phyloP scores from a whole-genome alignment of 1,140 invertebrate species.

The Colletes latitarsis region DNA sequence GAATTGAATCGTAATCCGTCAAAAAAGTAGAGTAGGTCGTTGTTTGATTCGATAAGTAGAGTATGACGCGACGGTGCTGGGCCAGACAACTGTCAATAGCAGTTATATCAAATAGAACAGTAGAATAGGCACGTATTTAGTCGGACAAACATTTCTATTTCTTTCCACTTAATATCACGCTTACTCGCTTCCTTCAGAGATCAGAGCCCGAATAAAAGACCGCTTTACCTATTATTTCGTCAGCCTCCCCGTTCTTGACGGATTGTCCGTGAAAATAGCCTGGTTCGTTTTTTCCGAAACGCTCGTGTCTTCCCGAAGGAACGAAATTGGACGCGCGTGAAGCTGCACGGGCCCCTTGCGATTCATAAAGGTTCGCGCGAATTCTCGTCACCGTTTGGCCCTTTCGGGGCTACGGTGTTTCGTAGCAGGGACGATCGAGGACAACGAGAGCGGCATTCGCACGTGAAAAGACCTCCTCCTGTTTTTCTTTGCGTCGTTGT shows the following conservation, averaged over 20 bases:
- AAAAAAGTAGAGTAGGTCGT: neutral
- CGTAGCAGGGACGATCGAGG: too few species aligned
- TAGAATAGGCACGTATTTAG: too few species aligned
- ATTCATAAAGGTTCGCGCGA: neutral
- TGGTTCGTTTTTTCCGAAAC: neutral
- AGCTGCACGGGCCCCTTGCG: too few species aligned
- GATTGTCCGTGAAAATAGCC: neutral
- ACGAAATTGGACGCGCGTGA: neutral
- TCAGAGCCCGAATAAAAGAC: neutral
- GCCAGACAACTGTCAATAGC: neutral
- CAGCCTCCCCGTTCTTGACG: neutral
- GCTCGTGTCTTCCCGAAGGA: neutral
- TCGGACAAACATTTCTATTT: too few species aligned
- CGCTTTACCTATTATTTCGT: neutral
- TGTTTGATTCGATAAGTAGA: neutral
- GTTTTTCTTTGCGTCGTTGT: conserved; percentile 9
- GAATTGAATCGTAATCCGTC: neutral
- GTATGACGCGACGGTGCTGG: neutral
- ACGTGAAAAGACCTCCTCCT: neutral
- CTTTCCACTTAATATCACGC: too few species aligned
- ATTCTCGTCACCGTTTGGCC: neutral
- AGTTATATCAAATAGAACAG: too few species aligned
- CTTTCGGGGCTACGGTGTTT: neutral
- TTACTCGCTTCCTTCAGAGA: too few species aligned
- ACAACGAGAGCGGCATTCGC: neutral